These are phyloP conservation scores for Epinotia nisella DNA, from an alignment of 2,888 invertebrate species.

Conservation along the genomic window DNA sequence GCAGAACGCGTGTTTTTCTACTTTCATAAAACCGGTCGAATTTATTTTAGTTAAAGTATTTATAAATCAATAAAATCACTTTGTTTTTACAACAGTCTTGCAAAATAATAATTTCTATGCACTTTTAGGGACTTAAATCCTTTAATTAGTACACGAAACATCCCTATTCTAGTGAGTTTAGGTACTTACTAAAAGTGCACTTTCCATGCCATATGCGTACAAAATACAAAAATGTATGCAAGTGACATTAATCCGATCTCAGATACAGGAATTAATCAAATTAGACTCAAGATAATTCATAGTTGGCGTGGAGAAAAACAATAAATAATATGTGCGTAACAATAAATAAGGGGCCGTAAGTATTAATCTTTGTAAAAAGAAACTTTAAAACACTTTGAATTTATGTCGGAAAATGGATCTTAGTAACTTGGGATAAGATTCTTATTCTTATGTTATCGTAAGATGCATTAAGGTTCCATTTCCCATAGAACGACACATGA, in stretches of 20 bases:
- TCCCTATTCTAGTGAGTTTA: neutral
- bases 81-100: too few species aligned
- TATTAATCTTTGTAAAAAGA: neutral
- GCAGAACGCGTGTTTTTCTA: too few species aligned
- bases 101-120: too few species aligned
- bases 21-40: too few species aligned
- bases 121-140: too few species aligned
- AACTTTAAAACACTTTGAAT: neutral
- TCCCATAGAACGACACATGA: constrained; percentile 50
- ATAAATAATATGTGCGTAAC: constrained; percentile 69
- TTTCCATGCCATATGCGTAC: neutral
- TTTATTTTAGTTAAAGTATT: too few species aligned
- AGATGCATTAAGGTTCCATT: neutral
- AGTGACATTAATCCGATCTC: constrained; percentile 19
- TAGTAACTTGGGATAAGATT: neutral
- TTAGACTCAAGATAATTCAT: constrained; percentile 44
- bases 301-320: constrained; percentile 62
- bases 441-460: neutral
- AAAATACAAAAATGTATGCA: neutral
- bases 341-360: constrained; percentile 57
- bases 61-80: too few species aligned
- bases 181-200: neutral
- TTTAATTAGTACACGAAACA: too few species aligned
- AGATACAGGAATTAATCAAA: constrained; percentile 43
- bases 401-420: neutral